Conservation (phyloP, 2,113 vertebrate species). For the Struthio camelus region DNA sequence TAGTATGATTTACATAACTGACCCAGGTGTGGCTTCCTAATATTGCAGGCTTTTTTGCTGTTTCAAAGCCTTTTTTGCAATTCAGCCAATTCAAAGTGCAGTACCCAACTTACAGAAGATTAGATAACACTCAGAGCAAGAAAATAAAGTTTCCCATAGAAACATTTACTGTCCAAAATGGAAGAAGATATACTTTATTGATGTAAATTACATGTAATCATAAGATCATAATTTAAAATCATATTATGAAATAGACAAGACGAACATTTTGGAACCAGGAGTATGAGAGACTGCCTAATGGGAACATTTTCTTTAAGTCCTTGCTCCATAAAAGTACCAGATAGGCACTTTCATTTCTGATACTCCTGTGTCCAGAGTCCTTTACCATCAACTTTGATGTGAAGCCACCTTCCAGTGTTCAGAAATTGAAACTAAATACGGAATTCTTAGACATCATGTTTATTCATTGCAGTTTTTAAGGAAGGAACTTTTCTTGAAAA, state of each 20-base stretch:
- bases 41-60: background rate
- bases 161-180: background rate
- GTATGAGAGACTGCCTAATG: background rate
- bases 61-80: background rate
- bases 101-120: background rate
- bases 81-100: background rate
- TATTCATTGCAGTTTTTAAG: background rate
- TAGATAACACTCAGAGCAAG: background rate
- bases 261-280: background rate
- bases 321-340: background rate
- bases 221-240: background rate
- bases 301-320: background rate
- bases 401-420: background rate
- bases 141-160: background rate
- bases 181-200: background rate
- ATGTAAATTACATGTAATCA: background rate
- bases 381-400: background rate
- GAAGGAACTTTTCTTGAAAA: background rate
- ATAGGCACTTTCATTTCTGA: background rate
- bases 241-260: background rate
- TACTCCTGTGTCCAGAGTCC: background rate
- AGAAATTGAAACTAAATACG: background rate
- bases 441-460: background rate
- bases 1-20: background rate
- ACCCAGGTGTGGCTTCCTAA: accelerated